Evolutionary conservation across 2,888 invertebrate species (phyloP).

Genomic region (Argyresthia goedartella): DNA sequence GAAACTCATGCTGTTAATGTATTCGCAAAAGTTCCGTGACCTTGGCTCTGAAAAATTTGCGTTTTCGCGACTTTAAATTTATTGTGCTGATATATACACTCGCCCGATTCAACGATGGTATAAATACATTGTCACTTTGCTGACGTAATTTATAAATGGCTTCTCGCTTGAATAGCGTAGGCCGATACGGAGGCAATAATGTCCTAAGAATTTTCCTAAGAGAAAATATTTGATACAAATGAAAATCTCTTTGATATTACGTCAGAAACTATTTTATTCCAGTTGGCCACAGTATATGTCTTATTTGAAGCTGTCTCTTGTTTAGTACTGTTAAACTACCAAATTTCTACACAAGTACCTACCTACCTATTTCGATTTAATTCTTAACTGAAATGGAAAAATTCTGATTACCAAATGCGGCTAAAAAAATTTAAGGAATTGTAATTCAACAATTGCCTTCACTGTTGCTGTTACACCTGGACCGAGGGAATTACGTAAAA

Average conservation of each 20-base stretch:
- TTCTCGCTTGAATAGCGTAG: constrained; percentile 4
- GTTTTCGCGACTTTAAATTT: constrained; percentile 7
- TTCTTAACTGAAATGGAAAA: too few species aligned
- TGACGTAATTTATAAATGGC: constrained; percentile 8
- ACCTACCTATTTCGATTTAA: too few species aligned
- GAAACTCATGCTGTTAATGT: too few species aligned
- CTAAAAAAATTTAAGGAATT: too few species aligned
- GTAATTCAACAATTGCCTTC: neutral
- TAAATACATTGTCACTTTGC: constrained; percentile 6
- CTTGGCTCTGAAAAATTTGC: constrained; percentile 8
- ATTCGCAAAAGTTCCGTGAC: constrained; percentile 1
- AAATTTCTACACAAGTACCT: too few species aligned
- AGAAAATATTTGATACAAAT: constrained; percentile 34
- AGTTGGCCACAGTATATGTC: neutral
- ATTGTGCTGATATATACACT: constrained; percentile 6
- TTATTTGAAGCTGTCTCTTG: too few species aligned
- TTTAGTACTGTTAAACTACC: too few species aligned
- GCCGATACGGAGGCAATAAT: constrained; percentile 6
- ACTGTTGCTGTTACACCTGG: constrained; percentile 32
- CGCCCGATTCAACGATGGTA: constrained; percentile 1
- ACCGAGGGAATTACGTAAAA: constrained; percentile 64
- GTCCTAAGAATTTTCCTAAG: constrained; percentile 13
- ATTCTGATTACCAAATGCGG: too few species aligned
- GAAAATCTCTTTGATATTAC: constrained; percentile 27
- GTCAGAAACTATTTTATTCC: constrained; percentile 21